Conservation (phyloP, 2,797 vertebrate species). For the Cynopterus sphinx region DNA sequence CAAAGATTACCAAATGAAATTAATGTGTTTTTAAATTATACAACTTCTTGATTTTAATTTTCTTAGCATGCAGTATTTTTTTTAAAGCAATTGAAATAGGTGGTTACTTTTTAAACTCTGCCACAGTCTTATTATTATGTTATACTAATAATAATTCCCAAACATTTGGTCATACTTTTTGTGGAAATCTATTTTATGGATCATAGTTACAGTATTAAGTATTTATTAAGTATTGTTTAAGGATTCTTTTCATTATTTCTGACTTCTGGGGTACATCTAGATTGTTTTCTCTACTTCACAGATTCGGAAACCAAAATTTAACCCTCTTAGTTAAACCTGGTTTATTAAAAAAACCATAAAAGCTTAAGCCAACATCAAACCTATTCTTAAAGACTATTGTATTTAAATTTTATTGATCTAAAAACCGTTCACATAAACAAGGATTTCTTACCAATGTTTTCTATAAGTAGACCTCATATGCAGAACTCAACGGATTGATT, state of each 20-base stretch:
- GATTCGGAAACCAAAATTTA: slow-evolving; percentile 12
- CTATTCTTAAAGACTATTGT: background rate
- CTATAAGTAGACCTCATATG: background rate
- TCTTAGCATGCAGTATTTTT: background rate
- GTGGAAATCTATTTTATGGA: slow-evolving; percentile 14
- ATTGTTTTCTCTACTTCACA: slow-evolving; percentile 26
- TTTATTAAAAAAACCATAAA: slow-evolving; percentile 16
- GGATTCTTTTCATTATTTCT: slow-evolving; percentile 43
- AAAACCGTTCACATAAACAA: background rate
- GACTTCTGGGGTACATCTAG: background rate
- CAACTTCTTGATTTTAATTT: slow-evolving; percentile 23
- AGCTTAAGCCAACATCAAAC: background rate
- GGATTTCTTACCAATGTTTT: background rate
- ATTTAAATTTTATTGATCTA: background rate
- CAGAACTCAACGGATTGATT: background rate
- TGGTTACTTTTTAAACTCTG: slow-evolving; percentile 44
- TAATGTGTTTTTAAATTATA: slow-evolving; percentile 45
- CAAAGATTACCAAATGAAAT: slow-evolving; percentile 29
- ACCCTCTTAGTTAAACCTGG: background rate
- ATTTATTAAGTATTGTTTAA: slow-evolving; percentile 34
- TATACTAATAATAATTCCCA: slow-evolving; percentile 31
- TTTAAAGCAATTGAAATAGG: background rate
- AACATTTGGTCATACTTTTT: slow-evolving; percentile 14
- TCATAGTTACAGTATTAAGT: slow-evolving; percentile 44
- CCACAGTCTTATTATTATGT: background rate